Conservation (phyloP, 2,113 vertebrate genomes). For the Oryctolagus cuniculus region mOryCun1.1 NC_091435.1:38761501-38762000, state of each 20-base stretch:
- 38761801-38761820: background rate
- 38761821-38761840: background rate
- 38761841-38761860: slow-evolving; percentile 7
- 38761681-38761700: background rate
- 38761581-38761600: no score
- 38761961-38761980: slow-evolving; percentile 72
- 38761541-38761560: no score
- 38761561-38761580: no score
- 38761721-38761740: background rate
- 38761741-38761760: background rate
- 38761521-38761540: no score
- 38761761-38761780: background rate
- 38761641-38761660: background rate
- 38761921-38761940: slow-evolving; percentile 31
- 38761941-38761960: slow-evolving; percentile 36
- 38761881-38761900: background rate
- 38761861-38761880: background rate
- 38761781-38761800: background rate
- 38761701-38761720: background rate
- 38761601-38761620: slow-evolving; percentile 13
- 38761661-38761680: background rate
- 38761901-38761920: slow-evolving; percentile 45
- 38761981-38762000: slow-evolving; percentile 68
- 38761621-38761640: background rate
- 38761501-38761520: no score